phyloP scores from a whole-genome alignment of 2,888 invertebrate species.

The Listrodromus nycthemerus region DNA sequence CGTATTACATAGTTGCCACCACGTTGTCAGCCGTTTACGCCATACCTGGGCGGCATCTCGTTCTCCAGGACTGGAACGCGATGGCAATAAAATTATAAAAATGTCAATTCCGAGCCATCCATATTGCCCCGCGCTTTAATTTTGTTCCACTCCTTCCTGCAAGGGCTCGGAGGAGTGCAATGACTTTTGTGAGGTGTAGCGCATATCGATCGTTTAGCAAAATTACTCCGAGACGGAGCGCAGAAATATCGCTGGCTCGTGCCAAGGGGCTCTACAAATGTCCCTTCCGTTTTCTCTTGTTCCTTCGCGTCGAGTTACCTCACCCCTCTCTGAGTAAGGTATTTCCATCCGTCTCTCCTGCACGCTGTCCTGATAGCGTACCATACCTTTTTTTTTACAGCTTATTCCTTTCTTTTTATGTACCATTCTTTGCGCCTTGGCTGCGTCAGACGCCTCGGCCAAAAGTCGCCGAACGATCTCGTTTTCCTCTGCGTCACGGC shows the following conservation, averaged over 20 bases:
- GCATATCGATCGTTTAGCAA: conserved; percentile 32
- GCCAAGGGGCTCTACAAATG: conserved; percentile 26
- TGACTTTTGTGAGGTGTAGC: conserved; percentile 33
- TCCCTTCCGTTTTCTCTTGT: conserved; percentile 1
- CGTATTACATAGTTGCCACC: too few relatives aligned
- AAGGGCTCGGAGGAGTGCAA: conserved; percentile 6
- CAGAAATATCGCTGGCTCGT: conserved; percentile 28
- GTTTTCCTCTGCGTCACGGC: conserved; percentile 33
- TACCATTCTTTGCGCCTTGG: conserved; percentile 14
- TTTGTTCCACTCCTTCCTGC: not conserved
- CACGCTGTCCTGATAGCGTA: conserved; percentile 2
- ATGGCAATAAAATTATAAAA: not conserved
- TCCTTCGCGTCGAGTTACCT: not conserved
- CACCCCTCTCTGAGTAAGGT: not conserved
- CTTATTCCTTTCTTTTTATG: conserved; percentile 45
- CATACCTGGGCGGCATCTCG: too few relatives aligned
- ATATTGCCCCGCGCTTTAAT: not conserved
- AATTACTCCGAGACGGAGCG: conserved; percentile 27
- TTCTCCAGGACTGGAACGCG: too few relatives aligned
- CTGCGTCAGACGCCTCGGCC: conserved; percentile 13
- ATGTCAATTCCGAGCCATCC: not conserved
- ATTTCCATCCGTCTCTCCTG: not conserved
- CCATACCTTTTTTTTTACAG: not conserved
- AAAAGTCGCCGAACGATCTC: conserved; percentile 29
- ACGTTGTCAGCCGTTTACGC: too few relatives aligned